Base-by-base conservation (phyloP, 2,113 vertebrate species). In the Ptilorrhoa leucosticta region DNA sequence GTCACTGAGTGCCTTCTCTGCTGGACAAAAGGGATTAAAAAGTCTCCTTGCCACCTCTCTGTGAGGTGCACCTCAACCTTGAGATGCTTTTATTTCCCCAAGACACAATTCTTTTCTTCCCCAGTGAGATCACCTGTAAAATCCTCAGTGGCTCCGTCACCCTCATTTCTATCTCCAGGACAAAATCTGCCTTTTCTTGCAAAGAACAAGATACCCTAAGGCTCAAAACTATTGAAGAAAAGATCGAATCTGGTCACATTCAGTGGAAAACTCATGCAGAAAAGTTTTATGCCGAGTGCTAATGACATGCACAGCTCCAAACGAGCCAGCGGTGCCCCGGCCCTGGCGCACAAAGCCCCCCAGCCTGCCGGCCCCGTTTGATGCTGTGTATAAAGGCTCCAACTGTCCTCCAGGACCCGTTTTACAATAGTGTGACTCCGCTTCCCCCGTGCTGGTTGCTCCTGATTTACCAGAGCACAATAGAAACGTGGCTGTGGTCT, bases 401-500 rank as follows among this genome's bases (percentile, higher is more conserved):
- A 72, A 96, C 83, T 89, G 90, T 96, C 95, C 83, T 86, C 83
- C 69, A 85, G 53, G 80, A 64, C 72, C 44, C 0, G 13, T 84
- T 82, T 87, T 24, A 93, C 88, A 95, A 78, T 90, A 57, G 80
- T 14, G 42, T 14, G 12, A 76, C 94, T 94, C 83, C 5, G 37
- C 83, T 94, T 94, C 80, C 93, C 83, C 83, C 19, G 8, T 68
- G 94, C 68, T 94, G 89, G 65, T 84, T 76, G 95, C 92, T 97
- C 86, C 92, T 90, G 96, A 92, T 96, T 97, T 96, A 87, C 14
- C 31, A 35, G 93, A 70, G 86, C 92, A 94, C 93, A 95, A 94
- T 94, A 61, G 86, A 5, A 65, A 75, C 3, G 86, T 71, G 89
- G 91, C 89, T 63, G 66, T 27, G 90, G 64, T 93, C 69, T 84